These are phyloP conservation scores for Neoaliturus tenellus DNA, from an alignment of 2,888 invertebrate species.

Conservation along the genomic window DNA sequence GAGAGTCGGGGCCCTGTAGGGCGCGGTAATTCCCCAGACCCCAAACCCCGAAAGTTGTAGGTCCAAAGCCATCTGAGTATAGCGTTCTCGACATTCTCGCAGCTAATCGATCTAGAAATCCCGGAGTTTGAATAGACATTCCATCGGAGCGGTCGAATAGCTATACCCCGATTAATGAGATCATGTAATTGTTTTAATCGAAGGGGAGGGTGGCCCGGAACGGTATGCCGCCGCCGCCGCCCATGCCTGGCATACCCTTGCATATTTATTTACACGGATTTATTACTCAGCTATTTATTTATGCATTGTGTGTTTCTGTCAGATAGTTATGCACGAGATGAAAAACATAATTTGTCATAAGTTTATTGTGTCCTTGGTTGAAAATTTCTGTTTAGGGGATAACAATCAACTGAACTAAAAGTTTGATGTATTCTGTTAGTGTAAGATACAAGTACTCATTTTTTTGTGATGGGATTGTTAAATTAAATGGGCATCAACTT, in stretches of 20 bases:
- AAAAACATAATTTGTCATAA: not conserved
- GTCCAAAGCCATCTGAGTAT: not conserved
- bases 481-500: too few relatives aligned
- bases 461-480: too few relatives aligned
- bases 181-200: slow-evolving; percentile 57
- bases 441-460: too few relatives aligned
- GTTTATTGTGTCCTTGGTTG: too few relatives aligned
- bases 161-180: slow-evolving; percentile 57
- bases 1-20: not conserved
- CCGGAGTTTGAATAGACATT: slow-evolving; percentile 54
- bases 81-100: not conserved
- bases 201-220: slow-evolving; percentile 23
- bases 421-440: too few relatives aligned
- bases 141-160: slow-evolving; percentile 50
- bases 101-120: slow-evolving; percentile 54
- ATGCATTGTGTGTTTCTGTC: not conserved
- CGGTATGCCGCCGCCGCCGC: not conserved
- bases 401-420: too few relatives aligned
- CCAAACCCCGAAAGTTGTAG: not conserved
- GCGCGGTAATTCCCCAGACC: not conserved
- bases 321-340: not conserved
- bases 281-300: slow-evolving; percentile 13
- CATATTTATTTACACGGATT: slow-evolving; percentile 20
- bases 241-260: slow-evolving; percentile 2
- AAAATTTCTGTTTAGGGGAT: too few relatives aligned